Evolutionary conservation across 2,888 invertebrate species (phyloP).

Genomic region (Heliconius ismenius): DNA sequence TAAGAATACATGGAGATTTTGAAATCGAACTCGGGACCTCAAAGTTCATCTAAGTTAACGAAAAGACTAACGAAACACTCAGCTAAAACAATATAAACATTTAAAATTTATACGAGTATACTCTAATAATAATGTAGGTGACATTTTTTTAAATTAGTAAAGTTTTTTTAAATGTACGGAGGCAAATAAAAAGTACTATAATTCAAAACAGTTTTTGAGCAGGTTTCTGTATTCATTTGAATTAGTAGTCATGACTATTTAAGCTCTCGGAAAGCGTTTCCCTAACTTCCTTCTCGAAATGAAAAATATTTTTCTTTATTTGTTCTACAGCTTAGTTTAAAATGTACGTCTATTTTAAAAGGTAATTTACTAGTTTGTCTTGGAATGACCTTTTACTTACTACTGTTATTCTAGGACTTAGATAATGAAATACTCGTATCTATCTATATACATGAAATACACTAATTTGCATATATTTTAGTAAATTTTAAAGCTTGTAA

Average conservation of each 20-base stretch:
- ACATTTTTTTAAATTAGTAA: conserved; percentile 6
- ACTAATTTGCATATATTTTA: too few relatives aligned
- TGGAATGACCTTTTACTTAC: background rate
- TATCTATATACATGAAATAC: too few relatives aligned
- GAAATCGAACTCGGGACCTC: background rate
- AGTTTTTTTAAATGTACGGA: background rate
- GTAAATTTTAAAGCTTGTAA: too few relatives aligned
- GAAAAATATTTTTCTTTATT: conserved; percentile 24
- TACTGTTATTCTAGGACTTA: background rate
- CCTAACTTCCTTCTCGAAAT: conserved; percentile 18
- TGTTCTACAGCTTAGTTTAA: conserved; percentile 14
- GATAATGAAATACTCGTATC: background rate
- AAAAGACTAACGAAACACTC: background rate
- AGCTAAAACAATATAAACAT: background rate
- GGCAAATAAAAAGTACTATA: conserved; percentile 8
- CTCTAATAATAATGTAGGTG: background rate
- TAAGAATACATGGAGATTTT: too few relatives aligned
- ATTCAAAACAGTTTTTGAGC: conserved; percentile 21
- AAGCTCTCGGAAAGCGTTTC: conserved; percentile 18
- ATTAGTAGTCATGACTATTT: conserved; percentile 26
- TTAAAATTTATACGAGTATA: background rate
- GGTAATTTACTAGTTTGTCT: background rate
- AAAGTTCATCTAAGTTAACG: background rate
- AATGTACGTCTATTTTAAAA: background rate
- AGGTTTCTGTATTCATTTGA: conserved; percentile 23